Evolutionary conservation across 35 echinoderm and acorn worm species (phyloP), one percentile per base, ranked within the genome.

Genomic region (Apostichopus californicus): DNA sequence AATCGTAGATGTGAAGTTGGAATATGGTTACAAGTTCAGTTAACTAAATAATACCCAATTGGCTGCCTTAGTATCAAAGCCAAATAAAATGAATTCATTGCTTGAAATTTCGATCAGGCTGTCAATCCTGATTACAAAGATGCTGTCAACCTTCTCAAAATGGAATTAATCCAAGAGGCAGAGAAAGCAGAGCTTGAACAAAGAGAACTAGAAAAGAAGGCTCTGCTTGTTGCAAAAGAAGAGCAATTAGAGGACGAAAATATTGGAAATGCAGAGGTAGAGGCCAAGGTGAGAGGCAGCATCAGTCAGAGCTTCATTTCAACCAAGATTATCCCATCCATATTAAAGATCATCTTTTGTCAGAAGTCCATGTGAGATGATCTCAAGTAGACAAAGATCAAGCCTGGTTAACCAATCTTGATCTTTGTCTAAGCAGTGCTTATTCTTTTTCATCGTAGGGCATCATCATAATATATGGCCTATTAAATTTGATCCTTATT

Each of bases 201-300:
- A 56, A 83, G 18, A 83, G 17, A 83, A 53, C 57, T 83, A 83
- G 80, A 83, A 56, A 56, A 83, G 46, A 83, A 18, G 55, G 80
- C 80, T 14, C 24, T 83, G 46, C 34, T 18, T 83, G 17, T 83
- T 14, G 52, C 52, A 15, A 56, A 83, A 83, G 80, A 83, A 5
- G 80, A 83, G 5, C 18, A 83, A 55, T 3, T 56, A 83, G 80
- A 83, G 80, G 52, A 46, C 13, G 80, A 83, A 1, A 83, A 34
- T 4, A 54, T 8, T 10, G 80, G 34, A n/a, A 56, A 83, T 83
- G 24, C 6, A 54, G 80, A 83, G 55, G 55, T 8, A 2, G 80
- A 83, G 55, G 80, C 80, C 57, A 10, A 83, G 80, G 80, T 83
- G 80, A 83, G 80, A 83, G 80, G 18, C 64, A 68, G 18, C 64